A percentile compares a stretch with the other conserved stretches of the same genome.
Evolutionary conservation across 2,888 invertebrate species (phyloP).

Genomic region (Caenorhabditis japonica): DNA sequence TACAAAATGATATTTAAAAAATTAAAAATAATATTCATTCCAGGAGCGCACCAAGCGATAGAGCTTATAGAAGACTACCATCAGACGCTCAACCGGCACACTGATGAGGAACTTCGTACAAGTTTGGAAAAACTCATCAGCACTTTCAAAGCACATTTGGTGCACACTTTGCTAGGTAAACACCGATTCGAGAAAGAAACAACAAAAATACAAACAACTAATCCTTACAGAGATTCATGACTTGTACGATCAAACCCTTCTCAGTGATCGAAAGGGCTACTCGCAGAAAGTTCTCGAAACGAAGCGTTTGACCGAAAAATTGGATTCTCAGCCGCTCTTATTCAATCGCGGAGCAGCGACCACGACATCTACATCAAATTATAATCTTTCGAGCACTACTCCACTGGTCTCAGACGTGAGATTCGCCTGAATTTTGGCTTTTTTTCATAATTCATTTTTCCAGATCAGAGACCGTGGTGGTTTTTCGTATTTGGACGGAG

Average conservation of each 20-base stretch:
- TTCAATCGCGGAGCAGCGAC: slow-evolving; percentile 30
- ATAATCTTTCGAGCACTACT: slow-evolving; percentile 40
- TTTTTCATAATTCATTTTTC: not conserved
- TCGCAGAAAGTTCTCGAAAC: slow-evolving; percentile 88
- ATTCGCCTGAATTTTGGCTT: not conserved
- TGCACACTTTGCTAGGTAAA: slow-evolving; percentile 97
- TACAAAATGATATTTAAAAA: not conserved
- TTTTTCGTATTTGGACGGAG: slow-evolving; percentile 58
- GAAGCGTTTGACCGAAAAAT: slow-evolving; percentile 90
- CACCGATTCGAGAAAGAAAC: slow-evolving; percentile 6
- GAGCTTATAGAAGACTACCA: slow-evolving; percentile 98
- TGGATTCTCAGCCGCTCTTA: slow-evolving; percentile 72
- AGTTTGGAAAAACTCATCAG: slow-evolving; percentile 97
- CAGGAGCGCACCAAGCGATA: slow-evolving; percentile 95
- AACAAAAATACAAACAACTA: not conserved
- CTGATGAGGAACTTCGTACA: slow-evolving; percentile 92
- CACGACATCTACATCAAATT: slow-evolving; percentile 45
- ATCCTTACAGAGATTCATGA: slow-evolving; percentile 89
- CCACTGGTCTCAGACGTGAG: slow-evolving; percentile 51
- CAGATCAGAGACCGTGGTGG: slow-evolving; percentile 56
- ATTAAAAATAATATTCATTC: slow-evolving; percentile 8
- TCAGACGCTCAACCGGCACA: slow-evolving; percentile 89
- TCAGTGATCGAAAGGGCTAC: slow-evolving; percentile 93
- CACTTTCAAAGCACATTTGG: slow-evolving; percentile 96
- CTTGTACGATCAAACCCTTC: slow-evolving; percentile 95